Evolutionary conservation across 2,888 invertebrate species (phyloP).

Genomic region (Morpho achilles): DNA sequence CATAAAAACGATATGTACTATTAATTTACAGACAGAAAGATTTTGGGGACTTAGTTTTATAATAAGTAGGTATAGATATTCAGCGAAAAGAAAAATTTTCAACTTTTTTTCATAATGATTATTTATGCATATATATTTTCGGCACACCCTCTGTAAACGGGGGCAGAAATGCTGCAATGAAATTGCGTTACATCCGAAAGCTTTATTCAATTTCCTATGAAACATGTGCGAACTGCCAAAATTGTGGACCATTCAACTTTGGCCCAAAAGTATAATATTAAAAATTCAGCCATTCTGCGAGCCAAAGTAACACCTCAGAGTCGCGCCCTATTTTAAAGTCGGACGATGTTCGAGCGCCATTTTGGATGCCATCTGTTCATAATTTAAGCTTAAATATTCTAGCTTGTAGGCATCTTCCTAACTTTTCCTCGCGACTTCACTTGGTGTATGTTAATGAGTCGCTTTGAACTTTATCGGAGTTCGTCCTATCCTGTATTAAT

Average conservation of each 20-base stretch:
- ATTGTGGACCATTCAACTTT: constrained; percentile 1
- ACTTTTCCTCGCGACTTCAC: constrained; percentile 3
- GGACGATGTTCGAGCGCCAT: constrained; percentile 10
- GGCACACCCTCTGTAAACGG: background rate
- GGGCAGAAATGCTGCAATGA: no score
- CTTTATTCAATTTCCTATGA: background rate
- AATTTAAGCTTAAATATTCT: constrained; percentile 14
- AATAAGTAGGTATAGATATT: no score
- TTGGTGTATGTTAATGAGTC: constrained; percentile 5
- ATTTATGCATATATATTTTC: background rate
- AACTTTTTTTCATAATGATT: background rate
- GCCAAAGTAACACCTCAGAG: constrained; percentile 3
- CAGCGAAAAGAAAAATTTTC: no score
- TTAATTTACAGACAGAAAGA: no score
- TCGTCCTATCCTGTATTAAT: no score
- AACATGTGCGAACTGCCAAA: constrained; percentile 1
- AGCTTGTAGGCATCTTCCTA: constrained; percentile 5
- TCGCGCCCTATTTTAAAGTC: constrained; percentile 7
- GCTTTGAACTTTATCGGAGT: background rate
- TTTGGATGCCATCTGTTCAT: constrained; percentile 11
- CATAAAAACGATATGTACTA: no score
- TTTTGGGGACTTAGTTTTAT: no score
- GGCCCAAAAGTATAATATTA: constrained; percentile 5
- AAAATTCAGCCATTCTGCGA: constrained; percentile 8
- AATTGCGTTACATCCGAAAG: background rate